Base-by-base conservation (phyloP, 2,888 invertebrate species). In the Mythimna lalbum region DNA sequence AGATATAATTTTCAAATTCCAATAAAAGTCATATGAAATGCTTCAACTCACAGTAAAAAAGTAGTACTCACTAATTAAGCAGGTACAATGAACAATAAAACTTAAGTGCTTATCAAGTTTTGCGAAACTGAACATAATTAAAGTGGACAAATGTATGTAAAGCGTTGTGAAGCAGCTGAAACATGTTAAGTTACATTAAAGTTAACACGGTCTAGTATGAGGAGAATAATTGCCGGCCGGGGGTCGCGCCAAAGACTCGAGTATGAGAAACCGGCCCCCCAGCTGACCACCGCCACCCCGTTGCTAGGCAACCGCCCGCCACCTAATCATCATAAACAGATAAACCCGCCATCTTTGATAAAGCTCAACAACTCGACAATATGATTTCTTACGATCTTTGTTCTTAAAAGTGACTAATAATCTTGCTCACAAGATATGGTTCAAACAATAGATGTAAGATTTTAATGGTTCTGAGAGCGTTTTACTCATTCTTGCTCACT, bases 311-410 rank as follows among this genome's bases (percentile, higher is more conserved):
- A 96, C 96, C 90, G 87, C 89, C 87, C 91, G 88, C 92, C 92
- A 90, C 93, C 95, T 95, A 91, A 94, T 95, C 95, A 94, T 96
- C 95, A 96, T 96, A 96, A 96, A 94, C 93, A 94, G 92, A 95
- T 93, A 91, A 89, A 78, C 60, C 69, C 53, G 90, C 93, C 91
- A 93, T 92, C 92, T 93, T 92, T 93, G 90, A 89, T 91, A 89
- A 91, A 85, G 85, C 79, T 87, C 79, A 83, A 39, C 81, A 85
- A 85, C 78, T 87, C 78, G 83, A 27, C 80, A 83, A 76, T 67
- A 73, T 67, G 71, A 79, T 59, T 31, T 17, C 4, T 52, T 21
- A 4, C 21, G 47, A 73, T 39, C 4, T 73, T 47, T 36, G 23
- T 60, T 63, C 6, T 2, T 0, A 33, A 36, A 23, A 33, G 0